Evolutionary conservation across 1,140 invertebrate genomes (phyloP), one percentile per base, ranked within the genome.

Genomic region (Heliconius hermathena): DNA sequence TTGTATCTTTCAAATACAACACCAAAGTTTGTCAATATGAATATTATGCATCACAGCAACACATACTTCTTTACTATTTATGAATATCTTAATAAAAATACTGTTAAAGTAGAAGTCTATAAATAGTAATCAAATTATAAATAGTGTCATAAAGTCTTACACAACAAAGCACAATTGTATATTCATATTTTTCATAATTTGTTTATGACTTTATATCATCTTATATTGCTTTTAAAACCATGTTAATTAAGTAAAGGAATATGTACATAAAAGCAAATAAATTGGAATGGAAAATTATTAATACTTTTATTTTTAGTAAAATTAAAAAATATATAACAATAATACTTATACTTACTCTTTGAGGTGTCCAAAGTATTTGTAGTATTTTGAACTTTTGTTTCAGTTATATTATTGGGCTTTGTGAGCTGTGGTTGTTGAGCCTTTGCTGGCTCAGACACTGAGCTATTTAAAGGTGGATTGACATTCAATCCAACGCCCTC

Each of bases 401-500:
- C 74, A 70, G 74, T 20, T 71, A 33, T 76, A 41, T 41, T 76
- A 26, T 38, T 29, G 41, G 20, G 9, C 26, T 66, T 66, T 29
- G 60, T 9, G 8, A 66, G 38, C 38, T 49, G 72, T 73, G 70
- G 33, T 11, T 57, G 71, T 26, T 54, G 46, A 38, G 71, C 13
- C 22, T 66, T 66, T 13, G n/a, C 60, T 66, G 60, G 60, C 60
- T 60, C 54, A 5, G 13, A 22, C 22, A 36, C 36, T 36, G 74
- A 73, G 49, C 22, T 73, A 18, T 80, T 76, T 46, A 13, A 66
- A 66, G 13, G 60, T 38, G 73, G n/a, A 71, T 74, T 71, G 20
- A 73, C 57, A 41, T 81, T 81, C 8, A 81, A 52, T 60, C 26
- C 46, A 22, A 78, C 75, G 38, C 82, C 82, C 41, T 83, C 82